Evolutionary conservation across 1,140 invertebrate genomes (phyloP).

Genomic region (Monomorium pharaonis): DNA sequence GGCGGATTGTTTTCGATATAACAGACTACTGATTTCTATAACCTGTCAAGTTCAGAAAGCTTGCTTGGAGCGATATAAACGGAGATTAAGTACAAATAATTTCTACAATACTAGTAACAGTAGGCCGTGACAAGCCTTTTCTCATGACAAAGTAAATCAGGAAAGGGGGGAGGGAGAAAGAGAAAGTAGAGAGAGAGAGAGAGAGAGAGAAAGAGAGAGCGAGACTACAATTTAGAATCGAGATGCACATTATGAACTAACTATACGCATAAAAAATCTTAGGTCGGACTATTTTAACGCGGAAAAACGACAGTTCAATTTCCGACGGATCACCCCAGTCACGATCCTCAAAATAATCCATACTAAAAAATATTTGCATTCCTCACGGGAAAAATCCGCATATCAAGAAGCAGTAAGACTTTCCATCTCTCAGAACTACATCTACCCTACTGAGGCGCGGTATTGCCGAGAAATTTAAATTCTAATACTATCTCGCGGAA

Average conservation of each 20-base stretch:
- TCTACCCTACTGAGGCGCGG: not conserved
- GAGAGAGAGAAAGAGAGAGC: not conserved
- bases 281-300: not conserved
- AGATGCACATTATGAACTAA: not conserved
- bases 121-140: not conserved
- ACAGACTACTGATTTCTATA: constrained; percentile 20
- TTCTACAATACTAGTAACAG: not conserved
- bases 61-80: constrained; percentile 19
- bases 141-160: not conserved
- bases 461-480: constrained; percentile 66
- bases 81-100: constrained; percentile 9
- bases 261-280: not conserved
- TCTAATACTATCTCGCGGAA: constrained; percentile 55
- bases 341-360: constrained; percentile 21
- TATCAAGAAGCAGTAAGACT: constrained; percentile 31
- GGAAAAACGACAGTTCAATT: constrained; percentile 30
- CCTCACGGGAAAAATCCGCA: constrained; percentile 34
- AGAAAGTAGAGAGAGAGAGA: not conserved
- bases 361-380: constrained; percentile 41
- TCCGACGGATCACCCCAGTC: not conserved
- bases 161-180: not conserved
- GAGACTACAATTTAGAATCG: not conserved
- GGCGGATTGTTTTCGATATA: constrained; percentile 41
- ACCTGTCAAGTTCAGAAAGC: constrained; percentile 42
- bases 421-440: not conserved